phyloP scores from a whole-genome alignment of 1,140 invertebrate genomes.

The Eriocheir sinensis region DNA sequence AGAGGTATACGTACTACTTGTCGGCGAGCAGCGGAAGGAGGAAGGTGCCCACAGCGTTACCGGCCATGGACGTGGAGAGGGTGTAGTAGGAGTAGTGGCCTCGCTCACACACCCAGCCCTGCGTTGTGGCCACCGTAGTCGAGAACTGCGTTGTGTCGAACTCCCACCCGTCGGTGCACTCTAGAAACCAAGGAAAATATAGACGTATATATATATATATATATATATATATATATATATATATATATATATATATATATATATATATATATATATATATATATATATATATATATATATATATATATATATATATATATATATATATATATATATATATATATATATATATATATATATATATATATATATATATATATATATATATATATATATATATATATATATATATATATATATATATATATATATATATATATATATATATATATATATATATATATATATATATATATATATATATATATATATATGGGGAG shows the following conservation, averaged over 20 bases:
- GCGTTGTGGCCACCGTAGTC: neutral
- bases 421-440: no score
- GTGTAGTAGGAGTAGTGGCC: conserved; percentile 31
- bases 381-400: conserved; percentile 30
- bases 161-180: conserved; percentile 23
- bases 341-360: conserved; percentile 52
- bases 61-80: neutral
- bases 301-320: conserved; percentile 34
- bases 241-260: conserved; percentile 57
- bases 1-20: conserved; percentile 41
- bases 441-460: no score
- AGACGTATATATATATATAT: neutral
- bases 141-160: conserved; percentile 7
- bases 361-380: conserved; percentile 49
- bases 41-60: conserved; percentile 3
- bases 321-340: conserved; percentile 51
- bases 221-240: conserved; percentile 42
- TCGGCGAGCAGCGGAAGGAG: conserved; percentile 6
- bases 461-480: no score
- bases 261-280: conserved; percentile 50
- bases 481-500: no score
- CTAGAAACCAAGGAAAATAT: neutral
- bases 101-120: conserved; percentile 44
- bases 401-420: no score
- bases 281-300: conserved; percentile 52